phyloP scores from a whole-genome alignment of 2,113 vertebrate genomes.

The Catharus minimus region DNA sequence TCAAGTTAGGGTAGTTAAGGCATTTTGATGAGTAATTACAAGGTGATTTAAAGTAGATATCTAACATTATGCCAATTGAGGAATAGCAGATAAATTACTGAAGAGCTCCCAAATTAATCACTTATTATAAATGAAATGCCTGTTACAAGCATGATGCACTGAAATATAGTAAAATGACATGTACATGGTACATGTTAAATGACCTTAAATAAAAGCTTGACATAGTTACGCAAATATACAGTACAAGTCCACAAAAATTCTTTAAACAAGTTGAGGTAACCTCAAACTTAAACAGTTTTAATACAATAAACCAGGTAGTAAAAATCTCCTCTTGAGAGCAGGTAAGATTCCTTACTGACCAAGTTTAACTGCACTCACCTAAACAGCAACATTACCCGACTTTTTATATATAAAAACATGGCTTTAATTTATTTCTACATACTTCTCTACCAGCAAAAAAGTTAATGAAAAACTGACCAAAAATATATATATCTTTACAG shows the following conservation, averaged over 20 bases:
- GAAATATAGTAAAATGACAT: conserved; percentile 81
- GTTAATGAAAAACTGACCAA: conserved; percentile 77
- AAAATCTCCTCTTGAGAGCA: conserved; percentile 71
- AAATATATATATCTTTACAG: conserved; percentile 82
- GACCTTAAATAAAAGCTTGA: conserved; percentile 81
- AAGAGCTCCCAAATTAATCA: conserved; percentile 78
- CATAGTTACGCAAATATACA: conserved; percentile 83
- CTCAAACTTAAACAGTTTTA: conserved; percentile 77
- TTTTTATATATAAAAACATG: conserved; percentile 79
- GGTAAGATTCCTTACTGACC: conserved; percentile 69
- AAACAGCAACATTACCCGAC: conserved; percentile 78
- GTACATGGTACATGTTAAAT: conserved; percentile 87
- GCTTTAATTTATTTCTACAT: conserved; percentile 82
- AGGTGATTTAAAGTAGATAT: conserved; percentile 70
- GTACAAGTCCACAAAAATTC: conserved; percentile 79
- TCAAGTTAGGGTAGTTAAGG: conserved; percentile 83
- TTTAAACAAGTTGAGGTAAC: conserved; percentile 83
- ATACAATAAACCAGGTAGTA: conserved; percentile 79
- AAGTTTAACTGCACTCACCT: conserved; percentile 75
- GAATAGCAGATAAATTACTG: conserved; percentile 77
- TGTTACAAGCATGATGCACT: conserved; percentile 88
- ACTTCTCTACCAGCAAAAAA: conserved; percentile 75
- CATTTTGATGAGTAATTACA: conserved; percentile 79
- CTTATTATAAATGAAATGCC: conserved; percentile 80
- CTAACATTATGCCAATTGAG: conserved; percentile 75